Conservation (phyloP, 2,888 invertebrate species). For the Pandemis corylana region DNA sequence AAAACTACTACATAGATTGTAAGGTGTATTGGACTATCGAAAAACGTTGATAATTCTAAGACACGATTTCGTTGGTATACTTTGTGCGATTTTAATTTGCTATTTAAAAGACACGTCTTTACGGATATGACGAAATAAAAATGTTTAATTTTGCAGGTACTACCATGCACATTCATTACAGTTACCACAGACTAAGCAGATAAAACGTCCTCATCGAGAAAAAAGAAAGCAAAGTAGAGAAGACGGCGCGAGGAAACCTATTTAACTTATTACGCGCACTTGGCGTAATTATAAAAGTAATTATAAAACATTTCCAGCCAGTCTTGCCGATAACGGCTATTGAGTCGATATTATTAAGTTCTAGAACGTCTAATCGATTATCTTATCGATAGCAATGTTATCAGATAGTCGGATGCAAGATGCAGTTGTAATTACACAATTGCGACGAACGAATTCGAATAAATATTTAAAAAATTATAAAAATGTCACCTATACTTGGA, state of each 20-base stretch:
- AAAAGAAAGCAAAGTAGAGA: not conserved
- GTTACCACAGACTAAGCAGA: not conserved
- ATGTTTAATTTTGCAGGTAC: not conserved
- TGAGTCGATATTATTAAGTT: conserved; percentile 34
- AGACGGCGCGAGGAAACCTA: not conserved
- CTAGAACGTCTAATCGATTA: conserved; percentile 29
- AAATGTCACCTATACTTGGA: not conserved
- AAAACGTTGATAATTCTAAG: no score
- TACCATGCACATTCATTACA: no score
- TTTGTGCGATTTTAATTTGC: no score
- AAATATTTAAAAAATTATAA: not conserved
- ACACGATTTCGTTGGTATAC: no score
- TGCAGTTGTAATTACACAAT: conserved; percentile 6
- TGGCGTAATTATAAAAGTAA: conserved; percentile 1
- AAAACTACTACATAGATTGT: no score
- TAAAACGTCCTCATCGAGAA: not conserved
- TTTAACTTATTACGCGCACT: not conserved
- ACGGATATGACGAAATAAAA: not conserved
- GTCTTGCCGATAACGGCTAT: conserved; percentile 29
- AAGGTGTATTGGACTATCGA: no score
- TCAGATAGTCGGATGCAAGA: conserved; percentile 24
- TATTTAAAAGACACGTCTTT: not conserved
- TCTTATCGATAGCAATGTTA: conserved; percentile 33
- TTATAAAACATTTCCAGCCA: conserved; percentile 7
- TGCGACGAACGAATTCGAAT: no score